Evolutionary conservation across 2,888 invertebrate species (phyloP), one percentile per base, ranked within the genome.

Genomic region (Morinoia aosen): DNA sequence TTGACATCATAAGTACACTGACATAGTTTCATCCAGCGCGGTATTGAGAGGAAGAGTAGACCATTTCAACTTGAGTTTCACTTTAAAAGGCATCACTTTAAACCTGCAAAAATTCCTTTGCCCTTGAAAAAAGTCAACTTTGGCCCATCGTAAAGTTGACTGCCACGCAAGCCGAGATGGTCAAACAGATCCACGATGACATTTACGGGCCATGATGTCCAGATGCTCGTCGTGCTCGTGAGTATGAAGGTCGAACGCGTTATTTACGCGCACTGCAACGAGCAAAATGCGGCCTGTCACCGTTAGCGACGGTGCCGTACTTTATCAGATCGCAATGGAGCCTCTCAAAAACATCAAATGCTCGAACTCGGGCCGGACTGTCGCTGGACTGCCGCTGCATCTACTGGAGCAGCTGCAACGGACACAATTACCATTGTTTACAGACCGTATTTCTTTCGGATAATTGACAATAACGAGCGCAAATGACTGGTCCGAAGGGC

Each of bases 371-470:
- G 14, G 39, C 48, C 33, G 40, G 90, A 39, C 16, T 7, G 39
- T 14, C 90, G 40, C 76, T 33, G 48, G 48, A 90, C 48, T 40
- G 12, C 88, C 12, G 19, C 33, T 88, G 88, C 1, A 88, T 14
- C 90, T 2, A 11, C 10, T 16, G 90, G 39, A 90, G 90, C 11
- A 33, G 90, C 33, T 12, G 39, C 39, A 11, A 39, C 33, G 39
- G 57, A 93, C 57, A 48, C 93, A 93, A 93, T 93, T 93, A 57
- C 57, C 12, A 93, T 93, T 93, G 93, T 93, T 93, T 93, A 25
- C 16, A 58, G 93, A 39, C 16, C 93, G 48, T 93, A 48, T 48
- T 93, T 93, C 33, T 16, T 12, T 12, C 58, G 58, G 48, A 48
- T 56, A 93, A 93, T 93, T 93, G 93, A 57, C 93, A 39, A 93